Conservation (phyloP, 2,888 invertebrate species). For the Macaria notata region DNA sequence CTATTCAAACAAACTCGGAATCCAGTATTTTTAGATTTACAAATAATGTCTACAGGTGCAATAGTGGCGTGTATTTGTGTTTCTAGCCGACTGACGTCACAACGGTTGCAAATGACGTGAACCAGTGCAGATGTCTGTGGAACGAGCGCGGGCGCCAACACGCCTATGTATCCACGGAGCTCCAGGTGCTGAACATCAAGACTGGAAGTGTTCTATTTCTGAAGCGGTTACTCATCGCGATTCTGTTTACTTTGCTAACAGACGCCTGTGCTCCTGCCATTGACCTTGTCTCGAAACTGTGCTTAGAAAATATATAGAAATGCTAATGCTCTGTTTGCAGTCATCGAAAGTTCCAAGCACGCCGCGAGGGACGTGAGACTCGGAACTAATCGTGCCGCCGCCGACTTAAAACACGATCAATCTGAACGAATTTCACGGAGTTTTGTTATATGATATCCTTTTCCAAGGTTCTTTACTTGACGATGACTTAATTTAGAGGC, state of each 20-base stretch:
- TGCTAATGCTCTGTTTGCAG: slow-evolving; percentile 49
- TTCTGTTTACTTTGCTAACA: slow-evolving; percentile 70
- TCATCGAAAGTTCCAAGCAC: slow-evolving; percentile 37
- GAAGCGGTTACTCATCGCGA: slow-evolving; percentile 66
- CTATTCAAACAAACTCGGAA: background rate
- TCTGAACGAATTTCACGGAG: slow-evolving; percentile 22
- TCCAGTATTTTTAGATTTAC: too few species aligned
- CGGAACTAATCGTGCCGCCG: slow-evolving; percentile 26
- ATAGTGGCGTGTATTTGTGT: slow-evolving; percentile 3
- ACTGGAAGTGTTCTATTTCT: slow-evolving; percentile 72
- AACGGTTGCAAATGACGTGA: slow-evolving; percentile 33
- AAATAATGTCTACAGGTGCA: background rate
- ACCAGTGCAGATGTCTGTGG: slow-evolving; percentile 32
- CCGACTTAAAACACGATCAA: slow-evolving; percentile 23
- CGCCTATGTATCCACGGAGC: slow-evolving; percentile 34
- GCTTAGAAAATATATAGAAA: slow-evolving; percentile 53
- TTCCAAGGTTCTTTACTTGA: slow-evolving; percentile 11
- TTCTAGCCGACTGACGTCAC: slow-evolving; percentile 17
- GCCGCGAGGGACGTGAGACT: slow-evolving; percentile 23
- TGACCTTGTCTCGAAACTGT: slow-evolving; percentile 69
- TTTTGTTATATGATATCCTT: slow-evolving; percentile 18
- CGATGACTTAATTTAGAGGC: slow-evolving; percentile 19
- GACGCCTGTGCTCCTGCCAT: slow-evolving; percentile 68
- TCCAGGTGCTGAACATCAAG: slow-evolving; percentile 59
- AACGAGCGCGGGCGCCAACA: slow-evolving; percentile 42